Conservation (phyloP, 1,140 invertebrate species). For the Drosophila lowei region DNA sequence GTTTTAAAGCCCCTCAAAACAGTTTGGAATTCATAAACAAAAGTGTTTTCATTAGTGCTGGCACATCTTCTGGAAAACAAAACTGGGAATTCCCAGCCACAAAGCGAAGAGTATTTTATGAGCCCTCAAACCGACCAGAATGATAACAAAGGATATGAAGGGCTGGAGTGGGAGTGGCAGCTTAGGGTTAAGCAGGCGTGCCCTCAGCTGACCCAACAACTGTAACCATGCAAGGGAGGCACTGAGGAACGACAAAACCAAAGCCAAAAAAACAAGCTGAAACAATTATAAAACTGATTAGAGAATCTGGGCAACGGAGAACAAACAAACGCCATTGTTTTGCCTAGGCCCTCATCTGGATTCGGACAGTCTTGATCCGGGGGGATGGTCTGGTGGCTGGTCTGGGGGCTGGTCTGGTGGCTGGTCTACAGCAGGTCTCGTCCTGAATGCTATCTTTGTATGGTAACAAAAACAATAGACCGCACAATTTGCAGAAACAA, state of each 20-base stretch:
- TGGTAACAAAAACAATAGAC: slow-evolving; percentile 66
- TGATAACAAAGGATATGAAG: slow-evolving; percentile 29
- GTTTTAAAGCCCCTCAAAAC: too few relatives aligned
- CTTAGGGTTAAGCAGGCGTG: slow-evolving; percentile 65
- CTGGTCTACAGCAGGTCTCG: slow-evolving; percentile 19
- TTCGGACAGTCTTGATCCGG: slow-evolving; percentile 1
- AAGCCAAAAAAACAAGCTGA: slow-evolving; percentile 45
- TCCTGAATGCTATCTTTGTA: slow-evolving; percentile 24
- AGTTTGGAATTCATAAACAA: too few relatives aligned
- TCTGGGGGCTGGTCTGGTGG: neutral
- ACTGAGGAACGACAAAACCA: neutral
- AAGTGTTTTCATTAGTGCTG: too few relatives aligned
- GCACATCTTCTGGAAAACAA: slow-evolving; percentile 23
- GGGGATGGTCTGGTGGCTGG: neutral
- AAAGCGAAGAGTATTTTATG: slow-evolving; percentile 31
- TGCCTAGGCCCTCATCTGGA: slow-evolving; percentile 60
- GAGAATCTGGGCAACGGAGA: slow-evolving; percentile 65
- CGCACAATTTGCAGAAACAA: slow-evolving; percentile 80
- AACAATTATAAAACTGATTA: slow-evolving; percentile 82
- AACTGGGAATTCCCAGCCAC: neutral
- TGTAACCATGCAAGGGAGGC: slow-evolving; percentile 31
- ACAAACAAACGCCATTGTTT: slow-evolving; percentile 71
- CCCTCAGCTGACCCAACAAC: slow-evolving; percentile 35
- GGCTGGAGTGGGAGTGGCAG: slow-evolving; percentile 58
- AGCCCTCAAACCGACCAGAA: slow-evolving; percentile 6